Evolutionary conservation across 2,113 vertebrate species (phyloP).

Genomic region (Hyla sarda): DNA sequence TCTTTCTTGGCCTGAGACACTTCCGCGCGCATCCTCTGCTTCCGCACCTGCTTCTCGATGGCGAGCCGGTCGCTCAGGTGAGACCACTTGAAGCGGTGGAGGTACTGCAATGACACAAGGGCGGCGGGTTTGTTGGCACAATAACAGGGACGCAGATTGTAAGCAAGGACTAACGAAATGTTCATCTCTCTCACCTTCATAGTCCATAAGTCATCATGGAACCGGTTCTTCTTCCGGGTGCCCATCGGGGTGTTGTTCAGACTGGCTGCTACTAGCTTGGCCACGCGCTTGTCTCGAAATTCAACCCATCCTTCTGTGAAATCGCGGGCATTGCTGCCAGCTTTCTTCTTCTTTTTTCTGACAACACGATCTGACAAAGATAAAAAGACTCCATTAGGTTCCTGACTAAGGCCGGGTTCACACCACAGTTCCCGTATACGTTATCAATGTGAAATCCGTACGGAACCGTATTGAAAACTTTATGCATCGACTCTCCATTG

Average conservation of each 20-base stretch:
- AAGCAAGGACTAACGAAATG: too few species aligned
- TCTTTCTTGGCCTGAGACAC: conserved; percentile 88
- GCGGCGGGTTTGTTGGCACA: neutral
- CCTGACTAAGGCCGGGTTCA: too few species aligned
- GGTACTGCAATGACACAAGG: conserved; percentile 74
- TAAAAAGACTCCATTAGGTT: too few species aligned
- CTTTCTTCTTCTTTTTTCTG: conserved; percentile 76
- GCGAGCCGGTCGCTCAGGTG: conserved; percentile 88
- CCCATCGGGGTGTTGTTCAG: conserved; percentile 87
- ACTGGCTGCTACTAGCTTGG: conserved; percentile 80
- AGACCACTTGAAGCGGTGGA: conserved; percentile 90
- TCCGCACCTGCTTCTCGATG: conserved; percentile 83
- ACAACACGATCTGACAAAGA: conserved; percentile 65
- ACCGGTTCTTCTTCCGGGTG: conserved; percentile 76
- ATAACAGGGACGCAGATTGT: accelerated
- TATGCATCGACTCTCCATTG: too few species aligned
- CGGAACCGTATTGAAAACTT: too few species aligned
- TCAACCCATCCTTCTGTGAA: conserved; percentile 92
- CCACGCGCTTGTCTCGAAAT: conserved; percentile 85
- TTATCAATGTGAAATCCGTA: too few species aligned
- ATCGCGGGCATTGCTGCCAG: conserved; percentile 72
- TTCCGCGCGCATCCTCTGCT: conserved; percentile 84
- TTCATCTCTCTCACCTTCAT: conserved; percentile 77
- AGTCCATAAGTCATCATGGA: conserved; percentile 83
- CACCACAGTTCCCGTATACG: too few species aligned